phyloP scores from a whole-genome alignment of 2,113 vertebrate species.

The Corapipo altera region DNA sequence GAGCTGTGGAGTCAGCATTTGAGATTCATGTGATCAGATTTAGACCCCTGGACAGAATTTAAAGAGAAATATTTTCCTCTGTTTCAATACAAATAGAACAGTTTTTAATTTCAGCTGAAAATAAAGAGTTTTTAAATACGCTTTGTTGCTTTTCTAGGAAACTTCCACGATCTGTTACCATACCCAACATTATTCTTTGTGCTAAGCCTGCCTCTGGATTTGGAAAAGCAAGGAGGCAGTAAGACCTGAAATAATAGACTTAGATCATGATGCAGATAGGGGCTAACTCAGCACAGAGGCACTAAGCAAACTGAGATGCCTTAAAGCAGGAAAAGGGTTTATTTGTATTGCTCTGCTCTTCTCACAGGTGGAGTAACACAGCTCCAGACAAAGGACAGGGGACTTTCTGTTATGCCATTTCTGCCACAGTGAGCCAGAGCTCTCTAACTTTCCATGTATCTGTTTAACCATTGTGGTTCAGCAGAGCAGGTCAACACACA shows the following conservation, averaged over 20 bases:
- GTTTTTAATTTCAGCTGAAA: not conserved
- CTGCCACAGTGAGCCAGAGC: not conserved
- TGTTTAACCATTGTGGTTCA: not conserved
- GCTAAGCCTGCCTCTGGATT: not conserved
- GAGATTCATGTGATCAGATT: not conserved
- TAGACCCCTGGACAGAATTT: not conserved
- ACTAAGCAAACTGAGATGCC: not conserved
- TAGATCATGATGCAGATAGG: not conserved
- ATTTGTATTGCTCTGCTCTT: not conserved
- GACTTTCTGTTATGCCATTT: not conserved
- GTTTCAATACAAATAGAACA: not conserved
- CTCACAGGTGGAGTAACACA: not conserved
- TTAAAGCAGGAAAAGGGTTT: not conserved
- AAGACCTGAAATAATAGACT: not conserved
- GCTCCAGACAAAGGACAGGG: not conserved
- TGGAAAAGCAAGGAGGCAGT: not conserved
- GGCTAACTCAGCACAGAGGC: not conserved
- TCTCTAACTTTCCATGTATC: not conserved
- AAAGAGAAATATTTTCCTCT: not conserved
- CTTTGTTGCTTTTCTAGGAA: not conserved
- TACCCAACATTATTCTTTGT: too few relatives aligned
- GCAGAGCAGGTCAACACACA: not conserved
- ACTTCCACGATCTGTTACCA: not conserved
- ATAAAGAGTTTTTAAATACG: accelerated
- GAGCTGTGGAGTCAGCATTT: not conserved